Base-by-base conservation (phyloP, 35 echinoderm and acorn worm species). In the Patiria miniata region DNA sequence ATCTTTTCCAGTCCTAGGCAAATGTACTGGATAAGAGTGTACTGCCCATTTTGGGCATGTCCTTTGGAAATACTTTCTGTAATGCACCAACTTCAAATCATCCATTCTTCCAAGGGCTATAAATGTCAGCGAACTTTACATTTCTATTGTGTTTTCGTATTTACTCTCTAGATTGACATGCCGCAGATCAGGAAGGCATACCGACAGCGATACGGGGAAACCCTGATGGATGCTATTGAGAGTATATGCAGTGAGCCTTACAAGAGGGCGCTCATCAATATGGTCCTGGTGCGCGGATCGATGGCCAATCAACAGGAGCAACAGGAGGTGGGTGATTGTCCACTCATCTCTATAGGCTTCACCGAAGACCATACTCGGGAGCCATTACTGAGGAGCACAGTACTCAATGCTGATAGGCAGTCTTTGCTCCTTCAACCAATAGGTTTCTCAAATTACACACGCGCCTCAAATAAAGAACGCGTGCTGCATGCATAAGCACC, bases 241-340 rank as follows among this genome's bases (percentile, higher is more conserved):
- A 77, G 52, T 34, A 77, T 51, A 52, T 84, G 89, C 18, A 38
- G 39, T 28, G 82, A 83, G 23, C 83, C 89, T 33, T 88, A 37
- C 68, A 93, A 88, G 80, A 88, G 26, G 60, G 91, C 86, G 14
- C 81, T 93, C 29, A 57, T 93, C 61, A 86, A 88, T 47, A 93
- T 93, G 91, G 85, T 93, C 23, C 40, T 88, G 17, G 91, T 93
- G 21, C 91, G 89, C 52, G 91, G 91, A 19, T 61, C 61, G 10
- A 42, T 73, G 4, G 51, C 83, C 2, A 88, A 93, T 59, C 79
- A 83, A 53, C 60, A 93, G 16, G 76, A 85, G 0, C 61, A 54
- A 53, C 58, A 77, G 28, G 39, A 69, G 29, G 37, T 65, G 23
- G 39, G 42, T 47, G 42, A 12, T 47, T 4, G 42, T 47, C 42